A percentile compares a stretch with the other conserved stretches of the same genome.
Conservation (phyloP, 2,113 vertebrate genomes). For the Lichenostomus cassidix region DNA sequence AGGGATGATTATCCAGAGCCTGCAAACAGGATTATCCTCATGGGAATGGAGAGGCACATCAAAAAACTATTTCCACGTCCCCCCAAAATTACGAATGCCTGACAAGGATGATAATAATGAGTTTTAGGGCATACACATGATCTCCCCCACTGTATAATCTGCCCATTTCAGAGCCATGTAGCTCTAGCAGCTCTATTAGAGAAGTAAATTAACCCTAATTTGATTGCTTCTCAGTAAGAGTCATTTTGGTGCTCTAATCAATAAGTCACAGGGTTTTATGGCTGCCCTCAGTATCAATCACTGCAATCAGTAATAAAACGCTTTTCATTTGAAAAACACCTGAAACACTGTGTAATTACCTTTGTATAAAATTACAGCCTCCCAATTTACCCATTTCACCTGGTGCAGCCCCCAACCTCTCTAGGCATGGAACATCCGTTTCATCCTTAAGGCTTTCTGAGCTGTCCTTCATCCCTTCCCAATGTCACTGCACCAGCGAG, state of each 20-base stretch:
- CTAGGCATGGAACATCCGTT: not conserved
- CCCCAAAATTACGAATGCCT: not conserved
- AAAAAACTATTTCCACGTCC: not conserved
- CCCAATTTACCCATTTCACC: not conserved
- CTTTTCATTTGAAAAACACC: conserved; percentile 27
- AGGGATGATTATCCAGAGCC: not conserved
- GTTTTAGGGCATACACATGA: not conserved
- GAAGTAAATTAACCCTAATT: conserved; percentile 39
- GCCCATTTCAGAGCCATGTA: not conserved
- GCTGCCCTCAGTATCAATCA: conserved; percentile 11
- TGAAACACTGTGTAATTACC: not conserved
- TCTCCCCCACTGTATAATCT: not conserved
- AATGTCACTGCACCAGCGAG: not conserved
- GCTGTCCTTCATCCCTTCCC: not conserved
- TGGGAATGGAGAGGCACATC: not conserved
- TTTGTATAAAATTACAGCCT: not conserved
- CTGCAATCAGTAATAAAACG: not conserved
- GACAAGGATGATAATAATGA: not conserved
- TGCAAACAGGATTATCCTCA: not conserved
- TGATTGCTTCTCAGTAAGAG: not conserved
- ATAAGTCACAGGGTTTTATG: conserved; percentile 25
- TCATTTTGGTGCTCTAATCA: not conserved
- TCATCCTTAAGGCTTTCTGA: not conserved
- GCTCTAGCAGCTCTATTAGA: not conserved
- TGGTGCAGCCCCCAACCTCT: not conserved